Percentiles rank a stretch among this genome's conserved stretches.
Evolutionary conservation across 2,797 vertebrate species (phyloP).

Genomic region (Gouania willdenowi): DNA sequence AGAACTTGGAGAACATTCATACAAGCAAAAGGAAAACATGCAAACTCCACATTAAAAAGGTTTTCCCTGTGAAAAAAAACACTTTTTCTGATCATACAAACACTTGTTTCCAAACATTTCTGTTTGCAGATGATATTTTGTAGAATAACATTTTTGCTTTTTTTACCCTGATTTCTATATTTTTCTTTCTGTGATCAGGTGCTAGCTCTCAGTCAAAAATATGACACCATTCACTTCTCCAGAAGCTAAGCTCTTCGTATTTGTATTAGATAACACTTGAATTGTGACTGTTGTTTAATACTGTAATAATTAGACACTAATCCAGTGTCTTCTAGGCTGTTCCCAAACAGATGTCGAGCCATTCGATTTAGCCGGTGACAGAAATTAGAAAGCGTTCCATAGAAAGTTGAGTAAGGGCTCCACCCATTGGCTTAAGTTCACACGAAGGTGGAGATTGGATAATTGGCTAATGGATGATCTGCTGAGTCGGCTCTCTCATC

Average conservation of each 20-base stretch:
- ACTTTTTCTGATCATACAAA: no score
- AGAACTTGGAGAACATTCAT: no score
- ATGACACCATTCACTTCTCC: conserved; percentile 10
- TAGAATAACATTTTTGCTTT: no score
- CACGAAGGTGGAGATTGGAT: conserved; percentile 38
- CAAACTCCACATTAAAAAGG: no score
- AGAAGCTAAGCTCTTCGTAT: neutral
- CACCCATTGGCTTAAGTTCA: conserved; percentile 15
- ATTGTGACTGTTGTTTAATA: conserved; percentile 1
- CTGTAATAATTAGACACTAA: conserved; percentile 10
- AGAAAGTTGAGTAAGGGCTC: conserved; percentile 14
- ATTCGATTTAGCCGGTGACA: conserved; percentile 1
- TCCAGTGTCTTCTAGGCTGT: neutral
- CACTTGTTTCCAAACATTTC: no score
- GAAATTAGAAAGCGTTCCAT: conserved; percentile 16
- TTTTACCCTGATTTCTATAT: no score
- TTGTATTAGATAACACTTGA: conserved; percentile 9
- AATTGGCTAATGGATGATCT: conserved; percentile 53
- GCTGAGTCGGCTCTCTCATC: conserved; percentile 47
- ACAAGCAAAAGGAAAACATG: no score
- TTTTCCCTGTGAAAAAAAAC: no score
- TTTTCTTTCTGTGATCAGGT: no score
- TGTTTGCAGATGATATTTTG: no score
- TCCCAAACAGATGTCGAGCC: conserved; percentile 3
- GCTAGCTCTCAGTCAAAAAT: no score